Evolutionary conservation across 2,888 invertebrate species (phyloP).

Genomic region (Alsophila aescularia): DNA sequence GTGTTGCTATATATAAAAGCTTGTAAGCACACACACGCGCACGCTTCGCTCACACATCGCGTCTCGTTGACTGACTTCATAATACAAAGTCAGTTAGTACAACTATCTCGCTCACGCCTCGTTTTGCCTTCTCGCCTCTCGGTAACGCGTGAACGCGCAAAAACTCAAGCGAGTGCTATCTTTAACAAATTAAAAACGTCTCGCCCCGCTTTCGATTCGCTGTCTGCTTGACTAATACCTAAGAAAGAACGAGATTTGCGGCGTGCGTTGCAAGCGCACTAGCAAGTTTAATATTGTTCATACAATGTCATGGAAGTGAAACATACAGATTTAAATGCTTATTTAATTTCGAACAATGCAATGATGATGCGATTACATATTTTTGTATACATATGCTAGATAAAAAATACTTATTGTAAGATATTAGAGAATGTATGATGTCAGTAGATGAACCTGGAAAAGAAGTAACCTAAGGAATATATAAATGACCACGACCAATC

Average conservation of each 20-base stretch:
- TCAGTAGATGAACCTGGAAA: conserved; percentile 1
- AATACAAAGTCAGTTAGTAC: too few relatives aligned
- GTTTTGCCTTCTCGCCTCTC: too few relatives aligned
- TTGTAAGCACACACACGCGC: too few relatives aligned
- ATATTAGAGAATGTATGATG: neutral
- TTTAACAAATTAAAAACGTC: too few relatives aligned
- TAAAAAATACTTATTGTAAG: neutral
- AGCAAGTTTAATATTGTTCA: conserved; percentile 15
- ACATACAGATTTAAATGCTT: neutral
- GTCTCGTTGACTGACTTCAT: too few relatives aligned
- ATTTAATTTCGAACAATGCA: neutral
- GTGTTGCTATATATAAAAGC: too few relatives aligned
- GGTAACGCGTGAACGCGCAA: too few relatives aligned
- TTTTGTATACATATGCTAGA: neutral
- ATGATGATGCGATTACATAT: neutral
- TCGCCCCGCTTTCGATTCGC: too few relatives aligned
- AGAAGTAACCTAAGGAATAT: neutral
- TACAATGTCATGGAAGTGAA: neutral
- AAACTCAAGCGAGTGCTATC: too few relatives aligned
- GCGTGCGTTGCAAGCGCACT: conserved; percentile 21
- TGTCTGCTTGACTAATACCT: too few relatives aligned
- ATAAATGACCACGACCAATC: neutral
- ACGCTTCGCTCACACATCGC: too few relatives aligned
- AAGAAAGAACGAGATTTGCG: conserved; percentile 14
- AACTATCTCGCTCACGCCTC: too few relatives aligned